phyloP scores from a whole-genome alignment of 2,888 invertebrate genomes.

The Globia sparganii region DNA sequence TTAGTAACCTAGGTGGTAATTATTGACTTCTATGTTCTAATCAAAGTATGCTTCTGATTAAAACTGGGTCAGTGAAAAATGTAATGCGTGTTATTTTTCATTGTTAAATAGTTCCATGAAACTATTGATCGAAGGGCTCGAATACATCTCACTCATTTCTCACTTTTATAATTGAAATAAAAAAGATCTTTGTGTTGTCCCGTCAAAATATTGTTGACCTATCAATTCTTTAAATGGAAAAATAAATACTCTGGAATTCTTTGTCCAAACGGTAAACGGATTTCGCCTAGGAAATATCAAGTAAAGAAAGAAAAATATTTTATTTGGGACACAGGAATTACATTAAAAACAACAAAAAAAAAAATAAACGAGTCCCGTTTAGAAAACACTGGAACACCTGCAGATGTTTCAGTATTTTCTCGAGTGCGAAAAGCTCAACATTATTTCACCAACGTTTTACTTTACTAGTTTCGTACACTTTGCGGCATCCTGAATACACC shows the following conservation, averaged over 20 bases:
- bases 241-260: not conserved
- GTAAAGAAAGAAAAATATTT: too few relatives aligned
- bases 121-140: not conserved
- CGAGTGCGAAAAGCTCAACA: not conserved
- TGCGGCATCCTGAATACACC: not conserved
- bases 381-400: slow-evolving; percentile 7
- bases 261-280: not conserved
- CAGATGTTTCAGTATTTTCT: slow-evolving; percentile 23
- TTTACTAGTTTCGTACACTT: not conserved
- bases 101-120: not conserved
- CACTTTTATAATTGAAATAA: not conserved
- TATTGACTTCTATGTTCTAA: not conserved
- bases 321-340: not conserved
- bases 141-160: not conserved
- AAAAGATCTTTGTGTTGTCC: not conserved
- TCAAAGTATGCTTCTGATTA: not conserved
- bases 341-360: not conserved
- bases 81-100: not conserved
- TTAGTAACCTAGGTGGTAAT: too few relatives aligned
- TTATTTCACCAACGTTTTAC: not conserved
- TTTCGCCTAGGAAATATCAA: not conserved
- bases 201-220: not conserved
- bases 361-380: not conserved
- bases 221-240: not conserved
- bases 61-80: not conserved